Evolutionary conservation across 2,797 vertebrate species (phyloP), one percentile per base, ranked within the genome.

Genomic region (Peromyscus attwateri): DNA sequence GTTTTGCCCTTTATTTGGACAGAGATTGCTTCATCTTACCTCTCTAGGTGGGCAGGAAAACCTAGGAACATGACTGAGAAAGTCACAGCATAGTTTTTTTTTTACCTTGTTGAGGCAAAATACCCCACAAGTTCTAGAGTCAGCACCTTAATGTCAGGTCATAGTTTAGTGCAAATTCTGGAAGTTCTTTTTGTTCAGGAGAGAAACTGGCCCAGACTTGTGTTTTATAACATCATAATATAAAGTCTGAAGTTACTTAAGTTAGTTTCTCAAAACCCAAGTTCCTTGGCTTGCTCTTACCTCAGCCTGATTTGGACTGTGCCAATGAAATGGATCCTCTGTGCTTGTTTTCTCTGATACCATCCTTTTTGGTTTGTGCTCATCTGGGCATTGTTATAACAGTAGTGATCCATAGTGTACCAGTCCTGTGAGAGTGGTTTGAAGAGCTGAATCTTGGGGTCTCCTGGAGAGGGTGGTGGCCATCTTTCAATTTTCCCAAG

Each of bases 1-100:
- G 55, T 64, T 70, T 89, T 71, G 84, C n/a, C n/a, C 23, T 95
- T 84, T 76, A 19, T 94, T 84, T 31, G 82, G 75, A 71, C 7
- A 43, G 10, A 31, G 83, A 49, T 75, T 52, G 46, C 55, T 92
- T 82, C 14, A 17, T 29, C 16, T 19, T 84, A 9, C 34, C 37
- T 57, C 17, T 87, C 4, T 1, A 27, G 34, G 14, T 52, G 10
- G 25, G 10, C 5, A 21, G 23, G 34, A 49, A 81, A 92, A n/a
- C 66, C 8, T 68, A 16, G 64, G 40, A 31, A 29, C 34, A 29
- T 14, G 11, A 11, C 29, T 27, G 68, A 81, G 57, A 70, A 27
- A 79, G 46, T n/a, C 37, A 21, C 4, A 55, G 6, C 46, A n/a
- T 5, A 43, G 8, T 75, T 87, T n/a, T n/a, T n/a, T n/a, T n/a